Percentiles rank a stretch among this genome's conserved stretches.
Evolutionary conservation across 2,888 invertebrate genomes (phyloP).

Genomic region (Thalpophila matura): DNA sequence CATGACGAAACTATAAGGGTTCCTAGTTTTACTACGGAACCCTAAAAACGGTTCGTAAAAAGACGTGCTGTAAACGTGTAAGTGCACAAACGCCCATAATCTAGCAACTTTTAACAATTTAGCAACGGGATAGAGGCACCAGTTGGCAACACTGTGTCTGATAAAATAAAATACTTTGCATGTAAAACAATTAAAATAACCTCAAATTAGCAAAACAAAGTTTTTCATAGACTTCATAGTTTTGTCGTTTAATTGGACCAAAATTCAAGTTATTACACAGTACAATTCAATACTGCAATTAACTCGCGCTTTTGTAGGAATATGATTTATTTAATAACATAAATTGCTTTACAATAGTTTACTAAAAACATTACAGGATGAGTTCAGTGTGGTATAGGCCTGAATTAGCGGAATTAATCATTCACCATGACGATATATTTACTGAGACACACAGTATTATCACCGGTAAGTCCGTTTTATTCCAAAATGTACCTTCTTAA

Average conservation of each 20-base stretch:
- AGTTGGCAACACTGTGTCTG: too few species aligned
- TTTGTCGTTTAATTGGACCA: background rate
- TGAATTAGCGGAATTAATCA: constrained; percentile 82
- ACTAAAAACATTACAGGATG: constrained; percentile 66
- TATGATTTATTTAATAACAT: constrained; percentile 8
- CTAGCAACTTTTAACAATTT: too few species aligned
- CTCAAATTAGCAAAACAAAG: constrained; percentile 32
- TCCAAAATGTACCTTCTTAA: background rate
- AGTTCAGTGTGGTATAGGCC: constrained; percentile 81
- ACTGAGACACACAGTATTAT: constrained; percentile 83
- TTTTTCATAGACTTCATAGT: background rate
- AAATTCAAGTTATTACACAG: constrained; percentile 4
- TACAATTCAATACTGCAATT: background rate
- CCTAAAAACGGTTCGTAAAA: too few species aligned
- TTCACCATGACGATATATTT: constrained; percentile 81
- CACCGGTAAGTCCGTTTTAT: constrained; percentile 77
- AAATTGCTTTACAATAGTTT: background rate
- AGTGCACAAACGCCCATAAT: too few species aligned
- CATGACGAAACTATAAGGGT: too few species aligned
- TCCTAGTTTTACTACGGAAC: too few species aligned
- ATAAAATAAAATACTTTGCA: too few species aligned
- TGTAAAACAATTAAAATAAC: constrained; percentile 39
- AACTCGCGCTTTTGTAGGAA: background rate
- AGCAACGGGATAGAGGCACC: too few species aligned
- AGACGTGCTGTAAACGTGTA: too few species aligned